Evolutionary conservation across 92 coral and sea anemone genomes (phyloP), one percentile per base, ranked within the genome.

Genomic region (Porites rus): DNA sequence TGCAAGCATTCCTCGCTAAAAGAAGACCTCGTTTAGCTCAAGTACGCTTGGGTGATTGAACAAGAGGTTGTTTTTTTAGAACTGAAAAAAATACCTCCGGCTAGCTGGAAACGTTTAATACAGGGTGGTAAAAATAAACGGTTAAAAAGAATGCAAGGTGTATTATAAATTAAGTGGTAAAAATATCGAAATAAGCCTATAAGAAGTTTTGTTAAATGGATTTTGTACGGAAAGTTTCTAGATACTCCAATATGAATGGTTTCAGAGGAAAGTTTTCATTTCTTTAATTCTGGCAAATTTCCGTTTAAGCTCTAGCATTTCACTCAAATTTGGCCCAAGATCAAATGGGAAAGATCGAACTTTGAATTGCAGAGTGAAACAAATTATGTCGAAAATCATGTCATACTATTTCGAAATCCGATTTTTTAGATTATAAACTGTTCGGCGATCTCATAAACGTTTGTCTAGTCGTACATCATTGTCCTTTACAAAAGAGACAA

Each of bases 1-100:
- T 61, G 73, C 87, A 25, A 50, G 53, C 80, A 74, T 83, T 83
- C 87, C 76, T 51, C 9, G 80, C 87, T 70, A 71, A 81, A 81
- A 81, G 75, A 38, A 38, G 60, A 6, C 52, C 12, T 56, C 61
- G 16, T 56, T 56, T 56, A 14, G 54, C 20, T 19, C 18, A 9
- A 51, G 69, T 31, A 71, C 69, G 86, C 86, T 31, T 81, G 69
- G 69, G 20, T 59, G 78, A 81, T 51, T 81, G 9, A 58, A 18
- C 77, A 56, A 81, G 86, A 46, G 65, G 64, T 58, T 71, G 52
- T 74, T 81, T 76, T 69, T 61, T 22, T 72, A 59, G 77, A 58
- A 19, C 38, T 13, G 53, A 38, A 38, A 21, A 52, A 58, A 81
- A 56, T 8, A 20, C 31, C 7, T 56, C 31, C 18, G 28, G 46